Evolutionary conservation across 1,140 invertebrate genomes (phyloP).

Genomic region (Calephelis nemesis): DNA sequence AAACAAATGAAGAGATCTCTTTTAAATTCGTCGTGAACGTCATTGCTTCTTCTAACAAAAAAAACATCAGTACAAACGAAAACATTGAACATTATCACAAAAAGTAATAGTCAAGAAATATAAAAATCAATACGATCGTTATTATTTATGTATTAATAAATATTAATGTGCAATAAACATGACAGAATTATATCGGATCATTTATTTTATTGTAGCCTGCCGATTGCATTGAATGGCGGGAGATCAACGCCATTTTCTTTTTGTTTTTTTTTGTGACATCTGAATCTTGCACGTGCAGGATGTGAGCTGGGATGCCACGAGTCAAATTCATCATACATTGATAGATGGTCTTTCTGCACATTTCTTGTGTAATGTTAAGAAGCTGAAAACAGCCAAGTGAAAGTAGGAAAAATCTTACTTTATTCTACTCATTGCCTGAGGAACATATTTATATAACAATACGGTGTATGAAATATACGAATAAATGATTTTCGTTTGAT

Average conservation of each 20-base stretch:
- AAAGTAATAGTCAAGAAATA: neutral
- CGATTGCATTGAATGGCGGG: constrained; percentile 33
- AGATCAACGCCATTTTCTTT: constrained; percentile 21
- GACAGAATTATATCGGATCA: constrained; percentile 32
- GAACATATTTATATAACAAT: no score
- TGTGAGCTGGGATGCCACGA: constrained; percentile 22
- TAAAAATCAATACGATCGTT: constrained; percentile 13
- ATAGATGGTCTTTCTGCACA: constrained; percentile 19
- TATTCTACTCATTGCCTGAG: no score
- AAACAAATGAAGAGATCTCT: no score
- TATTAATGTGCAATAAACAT: constrained; percentile 33
- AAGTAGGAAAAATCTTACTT: neutral
- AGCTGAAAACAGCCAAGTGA: neutral
- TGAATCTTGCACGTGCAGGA: constrained; percentile 28
- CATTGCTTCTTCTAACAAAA: neutral
- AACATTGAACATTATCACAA: neutral
- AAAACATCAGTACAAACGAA: neutral
- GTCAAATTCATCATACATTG: constrained; percentile 29
- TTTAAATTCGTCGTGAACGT: no score
- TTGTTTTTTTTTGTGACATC: constrained; percentile 24
- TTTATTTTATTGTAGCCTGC: constrained; percentile 33
- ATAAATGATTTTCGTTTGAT: no score
- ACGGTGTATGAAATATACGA: no score
- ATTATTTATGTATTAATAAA: constrained; percentile 31
- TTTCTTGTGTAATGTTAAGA: constrained; percentile 15